Evolutionary conservation across 2,113 vertebrate species (phyloP).

Genomic region (Gallinago undulata): DNA sequence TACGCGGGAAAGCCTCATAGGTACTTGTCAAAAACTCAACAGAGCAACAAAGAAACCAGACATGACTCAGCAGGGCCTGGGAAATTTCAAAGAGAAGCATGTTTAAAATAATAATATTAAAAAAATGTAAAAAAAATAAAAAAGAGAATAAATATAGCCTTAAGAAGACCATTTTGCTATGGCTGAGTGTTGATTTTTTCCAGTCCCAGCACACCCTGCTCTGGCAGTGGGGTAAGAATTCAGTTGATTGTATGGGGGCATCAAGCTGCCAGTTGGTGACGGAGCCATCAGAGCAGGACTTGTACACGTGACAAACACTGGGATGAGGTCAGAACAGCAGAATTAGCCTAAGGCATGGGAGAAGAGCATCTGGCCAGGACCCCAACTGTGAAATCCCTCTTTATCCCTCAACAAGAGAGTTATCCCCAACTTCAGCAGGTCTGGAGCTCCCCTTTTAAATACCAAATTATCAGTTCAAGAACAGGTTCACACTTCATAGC

Average conservation of each 20-base stretch:
- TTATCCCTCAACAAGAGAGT: not conserved
- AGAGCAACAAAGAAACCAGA: not conserved
- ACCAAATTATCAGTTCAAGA: not conserved
- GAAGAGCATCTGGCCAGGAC: not conserved
- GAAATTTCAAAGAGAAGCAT: not conserved
- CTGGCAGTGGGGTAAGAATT: not conserved
- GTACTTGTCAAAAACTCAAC: not conserved
- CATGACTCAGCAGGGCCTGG: constrained; percentile 17
- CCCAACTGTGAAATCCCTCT: not conserved
- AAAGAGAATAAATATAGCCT: not conserved
- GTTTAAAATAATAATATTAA: not conserved
- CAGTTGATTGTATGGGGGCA: accelerated
- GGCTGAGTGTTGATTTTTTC: not conserved
- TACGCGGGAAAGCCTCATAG: not conserved
- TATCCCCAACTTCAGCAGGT: not conserved
- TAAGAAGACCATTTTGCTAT: not conserved
- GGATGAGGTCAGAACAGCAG: not conserved
- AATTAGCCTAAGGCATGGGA: not conserved
- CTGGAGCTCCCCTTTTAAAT: not conserved
- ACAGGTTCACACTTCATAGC: too few relatives aligned
- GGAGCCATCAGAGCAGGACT: not conserved
- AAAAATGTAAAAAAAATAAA: not conserved
- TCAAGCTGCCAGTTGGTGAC: not conserved
- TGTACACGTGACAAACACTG: accelerated
- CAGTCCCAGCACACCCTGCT: not conserved